Base-by-base conservation (phyloP, 2,113 vertebrate species). In the Catharus fuscescens region DNA sequence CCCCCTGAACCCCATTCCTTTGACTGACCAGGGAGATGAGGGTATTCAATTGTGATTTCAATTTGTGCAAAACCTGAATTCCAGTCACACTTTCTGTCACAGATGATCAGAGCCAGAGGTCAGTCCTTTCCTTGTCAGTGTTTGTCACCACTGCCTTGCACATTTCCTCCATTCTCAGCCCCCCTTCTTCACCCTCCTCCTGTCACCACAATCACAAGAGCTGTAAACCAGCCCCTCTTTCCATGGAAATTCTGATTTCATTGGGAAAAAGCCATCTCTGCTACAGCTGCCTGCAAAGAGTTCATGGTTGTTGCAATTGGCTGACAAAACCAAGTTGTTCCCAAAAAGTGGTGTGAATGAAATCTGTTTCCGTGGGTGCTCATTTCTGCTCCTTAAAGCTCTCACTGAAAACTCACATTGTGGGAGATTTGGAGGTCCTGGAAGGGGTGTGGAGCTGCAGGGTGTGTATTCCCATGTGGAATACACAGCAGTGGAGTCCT, bases 201-300 rank as follows among this genome's bases (percentile, higher is more conserved):
- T 82, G 88, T 90, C 5, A 6, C 71, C 1, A 4, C 78, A 88
- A 32, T 80, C 93, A 69, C 78, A 90, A 54, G 79, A 70, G 71
- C 93, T 86, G 59, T 72, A 73, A 93, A n/a, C 12, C 79, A 92
- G 81, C 54, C 61, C 70, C 34, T 92, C 50, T 88, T 94, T 77
- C 78, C 92, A 38, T 42, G 95, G 88, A 90, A 95, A 94, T 95
- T 93, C 36, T 93, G 85, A 54, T 83, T 76, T 19, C 67, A 12
- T 0, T 38, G 57, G 86, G 87, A 34, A 90, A 91, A 93, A 60
- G 6, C 65, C 77, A 48, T 24, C 28, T 69, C 36, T 76, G 59
- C 48, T 80, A 11, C 66, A 92, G 77, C 80, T 95, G 85, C 65
- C 73, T 74, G 48, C 48, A 44, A 59, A 79, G 53, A 26, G 31